Percentiles rank a stretch among this genome's conserved stretches.
phyloP scores from a whole-genome alignment of 2,113 vertebrate species.

The Ailurus styani region DNA sequence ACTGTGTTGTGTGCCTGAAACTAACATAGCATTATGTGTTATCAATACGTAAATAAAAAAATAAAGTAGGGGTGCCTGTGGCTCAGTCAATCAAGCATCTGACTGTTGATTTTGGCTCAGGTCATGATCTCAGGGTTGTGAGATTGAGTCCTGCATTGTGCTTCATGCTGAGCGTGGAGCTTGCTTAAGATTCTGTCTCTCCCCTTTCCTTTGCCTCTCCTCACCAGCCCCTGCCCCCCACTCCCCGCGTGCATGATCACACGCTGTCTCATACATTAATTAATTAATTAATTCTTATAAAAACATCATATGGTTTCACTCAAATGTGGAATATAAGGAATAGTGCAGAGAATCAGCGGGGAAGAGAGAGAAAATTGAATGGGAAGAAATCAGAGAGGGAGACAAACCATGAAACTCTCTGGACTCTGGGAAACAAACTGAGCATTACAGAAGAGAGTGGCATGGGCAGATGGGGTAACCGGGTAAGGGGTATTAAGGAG shows the following conservation, averaged over 20 bases:
- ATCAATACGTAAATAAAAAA: background rate
- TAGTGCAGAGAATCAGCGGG: background rate
- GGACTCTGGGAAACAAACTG: background rate
- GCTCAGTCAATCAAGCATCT: background rate
- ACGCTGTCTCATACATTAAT: background rate
- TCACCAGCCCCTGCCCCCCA: accelerated
- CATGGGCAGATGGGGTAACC: too few relatives aligned
- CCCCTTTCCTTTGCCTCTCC: background rate
- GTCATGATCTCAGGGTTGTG: background rate
- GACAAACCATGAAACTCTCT: background rate
- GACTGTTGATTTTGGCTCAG: background rate
- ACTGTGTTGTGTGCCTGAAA: background rate
- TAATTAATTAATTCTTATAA: background rate
- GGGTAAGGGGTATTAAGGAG: too few relatives aligned
- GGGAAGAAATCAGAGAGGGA: background rate
- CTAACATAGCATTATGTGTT: background rate
- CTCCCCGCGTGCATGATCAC: background rate
- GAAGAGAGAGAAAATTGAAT: background rate
- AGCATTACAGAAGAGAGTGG: background rate
- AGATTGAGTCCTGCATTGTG: background rate
- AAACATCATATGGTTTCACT: background rate
- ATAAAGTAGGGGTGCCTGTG: background rate
- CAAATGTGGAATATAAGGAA: background rate
- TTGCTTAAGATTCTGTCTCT: background rate
- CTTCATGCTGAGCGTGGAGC: too few relatives aligned